phyloP scores from a whole-genome alignment of 1,140 invertebrate species.

The Fopius arisanus region DNA sequence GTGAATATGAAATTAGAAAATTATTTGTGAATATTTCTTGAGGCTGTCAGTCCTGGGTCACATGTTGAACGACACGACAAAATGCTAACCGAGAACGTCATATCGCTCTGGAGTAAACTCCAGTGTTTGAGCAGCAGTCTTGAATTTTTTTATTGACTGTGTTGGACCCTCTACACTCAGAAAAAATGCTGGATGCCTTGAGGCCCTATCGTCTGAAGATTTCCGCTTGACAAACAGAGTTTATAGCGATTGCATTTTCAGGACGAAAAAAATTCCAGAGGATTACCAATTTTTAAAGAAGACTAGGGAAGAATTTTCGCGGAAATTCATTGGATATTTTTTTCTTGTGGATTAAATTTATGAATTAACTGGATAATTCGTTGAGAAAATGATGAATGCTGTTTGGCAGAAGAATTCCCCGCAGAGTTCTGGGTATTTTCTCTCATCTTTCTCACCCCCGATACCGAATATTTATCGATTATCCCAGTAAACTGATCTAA shows the following conservation, averaged over 20 bases:
- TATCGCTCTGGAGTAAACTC: not conserved
- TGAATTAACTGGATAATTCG: not conserved
- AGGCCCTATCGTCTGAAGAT: not conserved
- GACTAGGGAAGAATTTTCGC: too few relatives aligned
- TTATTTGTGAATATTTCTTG: too few relatives aligned
- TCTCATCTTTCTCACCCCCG: conserved; percentile 38
- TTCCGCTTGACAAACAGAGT: not conserved
- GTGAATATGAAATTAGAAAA: too few relatives aligned
- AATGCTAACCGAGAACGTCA: not conserved
- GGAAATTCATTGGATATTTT: too few relatives aligned
- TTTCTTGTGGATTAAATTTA: too few relatives aligned
- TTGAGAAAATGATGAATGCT: not conserved
- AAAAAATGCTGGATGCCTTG: not conserved
- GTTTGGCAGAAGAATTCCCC: too few relatives aligned
- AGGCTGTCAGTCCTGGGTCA: not conserved
- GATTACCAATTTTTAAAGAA: too few relatives aligned
- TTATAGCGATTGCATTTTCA: not conserved
- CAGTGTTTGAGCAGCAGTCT: not conserved
- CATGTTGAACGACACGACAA: not conserved
- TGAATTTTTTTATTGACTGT: not conserved
- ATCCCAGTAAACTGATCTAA: conserved; percentile 5
- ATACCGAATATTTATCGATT: conserved; percentile 40
- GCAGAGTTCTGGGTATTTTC: not conserved
- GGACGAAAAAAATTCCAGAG: not conserved
- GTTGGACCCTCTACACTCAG: not conserved